These are phyloP conservation scores for Chloebia gouldiae DNA, from an alignment of 2,113 vertebrate genomes.

Conservation along the genomic window DNA sequence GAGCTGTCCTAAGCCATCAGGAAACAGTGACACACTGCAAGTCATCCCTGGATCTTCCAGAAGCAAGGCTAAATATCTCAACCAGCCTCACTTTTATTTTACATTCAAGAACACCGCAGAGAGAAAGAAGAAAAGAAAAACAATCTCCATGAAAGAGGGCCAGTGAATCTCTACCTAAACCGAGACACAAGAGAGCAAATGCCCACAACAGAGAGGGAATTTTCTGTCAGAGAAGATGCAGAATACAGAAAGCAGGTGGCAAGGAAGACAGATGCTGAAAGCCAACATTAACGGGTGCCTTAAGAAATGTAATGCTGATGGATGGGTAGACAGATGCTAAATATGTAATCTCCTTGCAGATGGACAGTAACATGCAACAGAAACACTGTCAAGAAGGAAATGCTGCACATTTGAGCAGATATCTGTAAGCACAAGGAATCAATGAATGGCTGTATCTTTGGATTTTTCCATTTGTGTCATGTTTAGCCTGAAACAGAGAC, in stretches of 20 bases:
- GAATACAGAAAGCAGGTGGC: background rate
- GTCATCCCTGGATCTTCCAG: background rate
- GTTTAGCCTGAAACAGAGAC: background rate
- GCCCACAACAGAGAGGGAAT: background rate
- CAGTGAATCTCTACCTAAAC: background rate
- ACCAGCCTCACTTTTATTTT: background rate
- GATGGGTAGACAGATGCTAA: constrained; percentile 49
- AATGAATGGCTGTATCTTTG: background rate
- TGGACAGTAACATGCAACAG: constrained; percentile 41
- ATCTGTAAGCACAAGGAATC: background rate
- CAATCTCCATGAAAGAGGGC: background rate
- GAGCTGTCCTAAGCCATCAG: background rate
- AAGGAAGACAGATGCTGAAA: constrained; percentile 3
- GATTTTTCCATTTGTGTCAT: background rate
- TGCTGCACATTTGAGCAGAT: background rate
- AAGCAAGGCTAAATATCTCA: background rate
- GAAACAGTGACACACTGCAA: background rate
- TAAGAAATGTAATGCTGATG: constrained; percentile 54
- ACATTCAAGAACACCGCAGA: background rate
- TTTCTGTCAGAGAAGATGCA: background rate
- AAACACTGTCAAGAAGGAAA: background rate
- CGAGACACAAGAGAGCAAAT: background rate
- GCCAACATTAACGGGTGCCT: background rate
- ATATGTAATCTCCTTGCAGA: constrained; percentile 49
- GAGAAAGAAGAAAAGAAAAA: background rate